phyloP scores from a whole-genome alignment of 2,113 vertebrate genomes.

The Meles meles region DNA sequence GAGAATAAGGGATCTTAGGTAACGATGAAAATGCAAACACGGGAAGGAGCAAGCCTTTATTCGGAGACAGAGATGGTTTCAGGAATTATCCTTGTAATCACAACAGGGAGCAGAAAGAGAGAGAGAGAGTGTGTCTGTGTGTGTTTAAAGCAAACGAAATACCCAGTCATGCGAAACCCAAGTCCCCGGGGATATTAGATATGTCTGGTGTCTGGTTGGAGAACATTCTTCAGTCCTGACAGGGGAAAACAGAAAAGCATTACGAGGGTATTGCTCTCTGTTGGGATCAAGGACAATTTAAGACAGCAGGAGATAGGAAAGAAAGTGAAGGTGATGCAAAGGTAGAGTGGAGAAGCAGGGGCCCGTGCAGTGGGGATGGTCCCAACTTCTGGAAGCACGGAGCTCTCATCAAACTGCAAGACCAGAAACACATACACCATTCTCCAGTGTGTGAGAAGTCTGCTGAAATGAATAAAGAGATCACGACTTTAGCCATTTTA shows the following conservation, averaged over 20 bases:
- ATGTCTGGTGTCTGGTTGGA: background rate
- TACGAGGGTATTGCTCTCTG: background rate
- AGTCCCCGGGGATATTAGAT: background rate
- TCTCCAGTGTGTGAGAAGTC: background rate
- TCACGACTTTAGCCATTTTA: background rate
- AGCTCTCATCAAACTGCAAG: background rate
- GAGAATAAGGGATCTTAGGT: too few relatives aligned
- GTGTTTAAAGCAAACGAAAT: background rate
- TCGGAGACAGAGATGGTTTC: background rate
- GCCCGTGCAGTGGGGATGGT: background rate
- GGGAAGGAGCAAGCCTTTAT: background rate
- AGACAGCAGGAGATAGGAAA: background rate
- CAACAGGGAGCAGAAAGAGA: background rate
- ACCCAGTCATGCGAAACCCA: background rate
- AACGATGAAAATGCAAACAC: background rate
- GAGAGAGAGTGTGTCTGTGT: background rate
- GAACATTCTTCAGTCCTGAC: background rate
- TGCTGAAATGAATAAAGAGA: background rate
- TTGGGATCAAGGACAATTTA: background rate
- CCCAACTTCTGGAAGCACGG: background rate
- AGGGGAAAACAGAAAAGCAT: background rate
- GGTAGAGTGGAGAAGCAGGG: background rate
- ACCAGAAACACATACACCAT: fast-evolving
- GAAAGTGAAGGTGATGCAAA: background rate
- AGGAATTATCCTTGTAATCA: background rate